phyloP scores from a whole-genome alignment of 2,797 vertebrate species.

The Tamandua tetradactyla region DNA sequence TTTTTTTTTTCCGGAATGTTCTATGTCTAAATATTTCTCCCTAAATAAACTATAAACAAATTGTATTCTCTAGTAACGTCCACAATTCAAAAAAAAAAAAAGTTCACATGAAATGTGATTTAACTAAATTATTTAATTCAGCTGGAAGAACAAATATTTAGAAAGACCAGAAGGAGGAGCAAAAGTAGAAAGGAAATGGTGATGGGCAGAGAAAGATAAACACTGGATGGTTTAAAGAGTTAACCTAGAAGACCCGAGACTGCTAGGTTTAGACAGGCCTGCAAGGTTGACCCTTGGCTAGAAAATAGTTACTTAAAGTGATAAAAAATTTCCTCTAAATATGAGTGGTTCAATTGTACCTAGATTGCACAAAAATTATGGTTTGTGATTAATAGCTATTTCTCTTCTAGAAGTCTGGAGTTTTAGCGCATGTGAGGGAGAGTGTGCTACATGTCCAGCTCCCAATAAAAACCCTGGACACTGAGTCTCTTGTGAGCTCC shows the following conservation, averaged over 20 bases:
- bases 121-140: neutral
- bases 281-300: too few relatives aligned
- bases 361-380: too few relatives aligned
- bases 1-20: neutral
- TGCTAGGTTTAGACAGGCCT: neutral
- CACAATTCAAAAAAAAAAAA: neutral
- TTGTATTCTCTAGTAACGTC: neutral
- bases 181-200: neutral
- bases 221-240: too few relatives aligned
- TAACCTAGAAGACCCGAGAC: rapidly evolving
- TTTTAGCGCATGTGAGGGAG: neutral
- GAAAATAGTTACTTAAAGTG: neutral
- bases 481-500: neutral
- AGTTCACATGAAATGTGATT: neutral
- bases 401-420: neutral
- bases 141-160: neutral
- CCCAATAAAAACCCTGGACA: neutral
- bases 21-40: neutral
- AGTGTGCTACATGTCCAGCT: too few relatives aligned
- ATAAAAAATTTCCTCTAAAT: neutral
- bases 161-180: neutral
- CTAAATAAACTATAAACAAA: neutral
- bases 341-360: neutral
- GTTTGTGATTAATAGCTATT: neutral
- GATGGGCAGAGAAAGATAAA: neutral